Conservation (phyloP, 2,797 vertebrate species). For the Champsocephalus esox region DNA sequence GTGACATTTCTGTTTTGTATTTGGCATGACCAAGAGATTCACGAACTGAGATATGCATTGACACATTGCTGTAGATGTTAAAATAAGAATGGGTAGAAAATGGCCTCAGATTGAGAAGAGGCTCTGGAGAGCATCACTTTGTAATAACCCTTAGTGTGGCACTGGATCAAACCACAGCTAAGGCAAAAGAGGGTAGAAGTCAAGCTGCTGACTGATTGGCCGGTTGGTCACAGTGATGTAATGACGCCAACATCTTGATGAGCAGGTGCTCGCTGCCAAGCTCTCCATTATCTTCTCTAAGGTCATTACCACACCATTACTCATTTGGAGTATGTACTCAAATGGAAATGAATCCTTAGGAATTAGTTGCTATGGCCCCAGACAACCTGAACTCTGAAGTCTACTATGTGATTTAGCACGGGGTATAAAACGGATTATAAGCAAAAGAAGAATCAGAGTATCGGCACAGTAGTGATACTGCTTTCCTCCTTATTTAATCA, state of each 20-base stretch:
- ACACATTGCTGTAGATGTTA: constrained; percentile 4
- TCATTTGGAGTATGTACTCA: constrained; percentile 58
- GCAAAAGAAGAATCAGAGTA: not conserved
- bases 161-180: constrained; percentile 36
- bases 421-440: constrained; percentile 9
- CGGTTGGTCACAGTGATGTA: constrained; percentile 49
- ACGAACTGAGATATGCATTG: constrained; percentile 24
- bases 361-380: constrained; percentile 44
- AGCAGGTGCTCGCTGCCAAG: constrained; percentile 68
- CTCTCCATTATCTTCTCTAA: constrained; percentile 66
- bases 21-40: constrained; percentile 2
- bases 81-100: constrained; percentile 16
- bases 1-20: not conserved
- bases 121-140: constrained; percentile 16
- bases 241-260: constrained; percentile 61
- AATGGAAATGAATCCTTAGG: constrained; percentile 59
- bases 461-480: not conserved
- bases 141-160: constrained; percentile 38
- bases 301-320: constrained; percentile 68
- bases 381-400: constrained; percentile 29
- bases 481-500: constrained; percentile 3
- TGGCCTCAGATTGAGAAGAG: constrained; percentile 2
- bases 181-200: constrained; percentile 42
- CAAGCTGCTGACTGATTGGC: constrained; percentile 62
- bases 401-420: constrained; percentile 4